Evolutionary conservation across 2,888 invertebrate species (phyloP).

Genomic region (Cephus runcator): DNA sequence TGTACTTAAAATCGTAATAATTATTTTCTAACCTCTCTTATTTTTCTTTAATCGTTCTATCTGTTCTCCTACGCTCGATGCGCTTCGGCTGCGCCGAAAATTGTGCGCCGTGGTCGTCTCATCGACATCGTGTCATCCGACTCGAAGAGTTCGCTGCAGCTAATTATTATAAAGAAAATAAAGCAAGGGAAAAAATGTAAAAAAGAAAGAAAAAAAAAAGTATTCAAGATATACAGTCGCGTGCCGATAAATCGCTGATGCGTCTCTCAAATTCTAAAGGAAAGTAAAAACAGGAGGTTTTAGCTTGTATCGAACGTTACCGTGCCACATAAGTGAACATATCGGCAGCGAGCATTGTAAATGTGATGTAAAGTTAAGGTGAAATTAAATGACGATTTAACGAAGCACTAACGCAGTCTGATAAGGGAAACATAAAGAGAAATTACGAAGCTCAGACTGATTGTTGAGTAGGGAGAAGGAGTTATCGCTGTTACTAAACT

Average conservation of each 20-base stretch:
- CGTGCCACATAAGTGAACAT: constrained; percentile 41
- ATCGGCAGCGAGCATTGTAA: constrained; percentile 43
- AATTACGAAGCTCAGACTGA: constrained; percentile 24
- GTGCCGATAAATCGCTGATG: not conserved
- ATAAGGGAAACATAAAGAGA: constrained; percentile 11
- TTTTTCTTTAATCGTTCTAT: not conserved
- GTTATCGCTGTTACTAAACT: constrained; percentile 23
- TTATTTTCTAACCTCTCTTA: not conserved
- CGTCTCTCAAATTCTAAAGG: not conserved
- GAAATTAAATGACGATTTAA: constrained; percentile 36
- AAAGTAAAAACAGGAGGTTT: constrained; percentile 10
- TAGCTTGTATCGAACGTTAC: constrained; percentile 33
- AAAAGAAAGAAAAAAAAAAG: constrained; percentile 16
- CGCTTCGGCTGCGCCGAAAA: not conserved
- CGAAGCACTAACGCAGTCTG: constrained; percentile 29
- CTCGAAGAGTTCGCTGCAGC: not conserved
- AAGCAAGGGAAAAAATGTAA: constrained; percentile 18
- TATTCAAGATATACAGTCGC: not conserved
- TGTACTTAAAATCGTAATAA: not conserved
- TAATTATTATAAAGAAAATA: not conserved
- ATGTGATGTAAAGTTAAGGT: constrained; percentile 46
- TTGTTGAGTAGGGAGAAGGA: constrained; percentile 18
- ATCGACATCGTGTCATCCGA: constrained; percentile 4
- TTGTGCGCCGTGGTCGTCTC: not conserved
- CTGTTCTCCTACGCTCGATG: not conserved